Evolutionary conservation across 2,797 vertebrate species (phyloP).

Genomic region (Cyprinodon diabolis): DNA sequence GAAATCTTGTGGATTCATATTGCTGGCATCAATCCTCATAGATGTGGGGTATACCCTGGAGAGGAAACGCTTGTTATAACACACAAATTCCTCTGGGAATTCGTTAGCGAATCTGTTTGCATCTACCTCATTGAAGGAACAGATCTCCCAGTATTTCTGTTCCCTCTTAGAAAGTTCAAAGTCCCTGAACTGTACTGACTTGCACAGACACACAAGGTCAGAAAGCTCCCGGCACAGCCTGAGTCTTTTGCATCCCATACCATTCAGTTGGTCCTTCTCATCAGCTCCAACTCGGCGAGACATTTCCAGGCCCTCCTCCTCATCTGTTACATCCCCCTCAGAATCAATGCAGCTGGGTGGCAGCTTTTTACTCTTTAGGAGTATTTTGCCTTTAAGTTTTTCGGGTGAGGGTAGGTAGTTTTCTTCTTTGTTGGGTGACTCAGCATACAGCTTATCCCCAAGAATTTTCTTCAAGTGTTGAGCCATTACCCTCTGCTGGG

Average conservation of each 20-base stretch:
- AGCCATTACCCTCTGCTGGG: constrained; percentile 87
- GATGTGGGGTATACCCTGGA: constrained; percentile 90
- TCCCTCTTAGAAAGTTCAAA: constrained; percentile 86
- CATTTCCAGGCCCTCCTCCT: constrained; percentile 90
- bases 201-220: constrained; percentile 88
- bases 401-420: constrained; percentile 90
- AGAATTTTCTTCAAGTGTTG: constrained; percentile 91
- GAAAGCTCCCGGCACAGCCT: constrained; percentile 88
- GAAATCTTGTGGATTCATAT: constrained; percentile 96
- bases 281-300: constrained; percentile 82
- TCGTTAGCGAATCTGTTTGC: constrained; percentile 90
- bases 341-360: constrained; percentile 77
- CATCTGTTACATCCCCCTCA: constrained; percentile 90
- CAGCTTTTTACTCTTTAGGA: constrained; percentile 89
- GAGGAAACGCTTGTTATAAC: constrained; percentile 91
- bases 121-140: constrained; percentile 92
- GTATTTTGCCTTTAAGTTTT: constrained; percentile 89
- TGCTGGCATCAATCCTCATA: constrained; percentile 94
- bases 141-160: constrained; percentile 91
- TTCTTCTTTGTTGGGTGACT: constrained; percentile 81
- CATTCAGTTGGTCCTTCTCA: constrained; percentile 82
- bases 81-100: constrained; percentile 91
- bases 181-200: constrained; percentile 87
- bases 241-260: constrained; percentile 77
- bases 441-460: constrained; percentile 86